Conservation (phyloP, 2,888 invertebrate genomes). For the Petrolisthes manimaculis region DNA sequence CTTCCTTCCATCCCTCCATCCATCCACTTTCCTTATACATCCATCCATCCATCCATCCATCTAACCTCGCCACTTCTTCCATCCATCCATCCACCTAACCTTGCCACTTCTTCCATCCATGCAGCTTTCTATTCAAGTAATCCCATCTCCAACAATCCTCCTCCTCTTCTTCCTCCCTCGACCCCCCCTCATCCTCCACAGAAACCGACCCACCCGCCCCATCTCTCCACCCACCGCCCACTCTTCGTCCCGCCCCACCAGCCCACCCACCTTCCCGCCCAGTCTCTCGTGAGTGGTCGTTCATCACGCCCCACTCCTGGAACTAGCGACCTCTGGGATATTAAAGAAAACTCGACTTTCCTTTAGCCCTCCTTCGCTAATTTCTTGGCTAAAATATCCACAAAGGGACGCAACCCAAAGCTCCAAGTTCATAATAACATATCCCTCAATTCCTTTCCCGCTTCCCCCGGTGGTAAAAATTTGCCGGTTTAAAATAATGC, state of each 20-base stretch:
- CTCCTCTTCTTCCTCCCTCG: not conserved
- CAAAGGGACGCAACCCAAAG: not conserved
- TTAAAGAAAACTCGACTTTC: not conserved
- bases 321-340: slow-evolving; percentile 15
- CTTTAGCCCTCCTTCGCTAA: not conserved
- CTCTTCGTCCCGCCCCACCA: not conserved
- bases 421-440: slow-evolving; percentile 18
- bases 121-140: not conserved
- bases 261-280: not conserved
- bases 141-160: not conserved
- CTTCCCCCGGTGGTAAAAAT: slow-evolving; percentile 8
- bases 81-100: not conserved
- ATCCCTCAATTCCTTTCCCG: slow-evolving; percentile 18
- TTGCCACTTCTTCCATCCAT: not conserved
- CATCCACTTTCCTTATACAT: not conserved
- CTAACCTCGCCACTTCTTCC: not conserved
- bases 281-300: slow-evolving; percentile 4
- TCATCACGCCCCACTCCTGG: not conserved
- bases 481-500: slow-evolving; percentile 15
- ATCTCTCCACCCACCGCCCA: slow-evolving; percentile 8
- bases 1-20: not conserved
- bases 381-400: slow-evolving; percentile 5
- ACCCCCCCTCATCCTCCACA: not conserved
- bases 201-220: not conserved
- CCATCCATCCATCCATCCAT: not conserved